A percentile compares a stretch with the other conserved stretches of the same genome.
phyloP scores from a whole-genome alignment of 2,888 invertebrate genomes.

The Leistus spinibarbis region DNA sequence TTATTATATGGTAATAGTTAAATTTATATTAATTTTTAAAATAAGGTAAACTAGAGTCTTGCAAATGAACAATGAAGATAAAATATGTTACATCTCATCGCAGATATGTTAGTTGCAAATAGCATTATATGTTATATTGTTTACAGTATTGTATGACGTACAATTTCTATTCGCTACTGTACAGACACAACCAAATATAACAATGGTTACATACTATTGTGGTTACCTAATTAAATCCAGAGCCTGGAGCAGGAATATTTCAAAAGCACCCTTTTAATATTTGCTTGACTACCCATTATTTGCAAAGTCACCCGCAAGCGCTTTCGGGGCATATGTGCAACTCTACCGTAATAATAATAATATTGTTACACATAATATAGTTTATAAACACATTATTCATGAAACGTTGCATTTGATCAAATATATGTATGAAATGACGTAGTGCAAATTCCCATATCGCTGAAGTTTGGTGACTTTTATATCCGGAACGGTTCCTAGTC shows the following conservation, averaged over 20 bases:
- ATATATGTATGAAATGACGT: neutral
- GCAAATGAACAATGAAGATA: no score
- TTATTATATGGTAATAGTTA: no score
- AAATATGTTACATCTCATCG: neutral
- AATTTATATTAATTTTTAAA: no score
- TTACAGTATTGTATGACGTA: neutral
- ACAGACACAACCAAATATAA: neutral
- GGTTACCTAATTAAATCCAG: neutral
- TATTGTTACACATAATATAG: neutral
- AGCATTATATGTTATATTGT: neutral
- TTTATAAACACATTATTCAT: neutral
- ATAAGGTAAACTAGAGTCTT: no score
- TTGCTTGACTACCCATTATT: neutral
- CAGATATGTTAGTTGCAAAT: neutral
- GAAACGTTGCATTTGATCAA: neutral
- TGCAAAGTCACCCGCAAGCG: neutral
- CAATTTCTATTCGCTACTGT: neutral
- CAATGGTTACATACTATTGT: neutral
- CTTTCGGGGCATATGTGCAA: neutral
- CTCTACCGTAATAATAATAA: neutral
- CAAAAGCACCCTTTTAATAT: neutral
- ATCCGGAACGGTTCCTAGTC: neutral
- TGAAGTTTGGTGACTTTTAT: neutral
- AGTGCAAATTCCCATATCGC: neutral
- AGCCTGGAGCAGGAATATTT: neutral